Conservation (phyloP, 2,113 vertebrate species). For the Apteryx owenii region DNA sequence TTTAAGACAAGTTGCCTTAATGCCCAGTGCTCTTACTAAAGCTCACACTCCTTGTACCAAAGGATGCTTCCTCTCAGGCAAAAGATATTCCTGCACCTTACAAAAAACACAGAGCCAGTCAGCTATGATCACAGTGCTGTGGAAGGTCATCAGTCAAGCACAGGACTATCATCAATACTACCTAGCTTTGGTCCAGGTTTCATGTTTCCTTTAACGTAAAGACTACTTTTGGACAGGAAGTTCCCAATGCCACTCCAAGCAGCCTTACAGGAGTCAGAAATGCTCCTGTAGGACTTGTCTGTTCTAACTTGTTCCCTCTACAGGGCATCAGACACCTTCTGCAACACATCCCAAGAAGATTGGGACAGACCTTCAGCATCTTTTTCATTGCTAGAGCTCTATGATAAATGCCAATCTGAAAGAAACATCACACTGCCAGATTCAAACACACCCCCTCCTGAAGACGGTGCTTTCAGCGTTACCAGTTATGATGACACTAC, state of each 20-base stretch:
- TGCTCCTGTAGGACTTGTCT: background rate
- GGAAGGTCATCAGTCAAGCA: background rate
- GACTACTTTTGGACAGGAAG: background rate
- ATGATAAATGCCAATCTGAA: slow-evolving; percentile 20
- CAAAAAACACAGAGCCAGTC: background rate
- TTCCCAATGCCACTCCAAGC: background rate
- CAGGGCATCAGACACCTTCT: slow-evolving; percentile 71
- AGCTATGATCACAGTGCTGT: background rate
- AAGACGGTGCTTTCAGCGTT: background rate
- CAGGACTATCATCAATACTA: background rate
- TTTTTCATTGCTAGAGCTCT: slow-evolving; percentile 58
- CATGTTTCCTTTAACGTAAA: background rate
- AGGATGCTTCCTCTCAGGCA: background rate
- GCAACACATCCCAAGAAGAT: slow-evolving; percentile 16
- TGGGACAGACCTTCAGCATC: background rate
- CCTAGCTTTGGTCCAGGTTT: background rate
- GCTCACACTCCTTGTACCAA: background rate
- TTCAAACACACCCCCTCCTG: background rate
- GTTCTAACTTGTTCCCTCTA: slow-evolving; percentile 14
- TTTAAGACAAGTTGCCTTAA: background rate
- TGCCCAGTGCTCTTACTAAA: background rate
- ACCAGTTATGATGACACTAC: background rate
- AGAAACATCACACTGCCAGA: background rate
- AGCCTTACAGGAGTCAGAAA: background rate
- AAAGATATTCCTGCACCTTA: background rate